Evolutionary conservation across 2,888 invertebrate genomes (phyloP).

Genomic region (Incurvaria masculella): DNA sequence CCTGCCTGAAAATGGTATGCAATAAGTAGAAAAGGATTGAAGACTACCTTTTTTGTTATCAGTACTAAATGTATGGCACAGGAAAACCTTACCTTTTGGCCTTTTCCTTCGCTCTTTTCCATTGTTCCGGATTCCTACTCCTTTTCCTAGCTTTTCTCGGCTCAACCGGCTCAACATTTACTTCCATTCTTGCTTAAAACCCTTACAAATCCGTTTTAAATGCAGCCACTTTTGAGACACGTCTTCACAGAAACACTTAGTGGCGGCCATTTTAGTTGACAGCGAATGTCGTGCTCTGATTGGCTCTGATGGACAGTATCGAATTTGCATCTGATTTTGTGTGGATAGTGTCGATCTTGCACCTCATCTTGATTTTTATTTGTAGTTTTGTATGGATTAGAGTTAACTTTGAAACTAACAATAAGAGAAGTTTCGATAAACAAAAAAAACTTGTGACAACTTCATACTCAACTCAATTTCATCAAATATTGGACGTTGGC

Average conservation of each 20-base stretch:
- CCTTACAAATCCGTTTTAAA: neutral
- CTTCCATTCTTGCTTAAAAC: slow-evolving; percentile 2
- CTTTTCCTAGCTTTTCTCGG: slow-evolving; percentile 1
- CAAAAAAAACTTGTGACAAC: too few species aligned
- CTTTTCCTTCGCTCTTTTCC: neutral
- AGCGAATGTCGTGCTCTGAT: neutral
- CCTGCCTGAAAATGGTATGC: too few species aligned
- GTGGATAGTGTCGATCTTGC: slow-evolving; percentile 2
- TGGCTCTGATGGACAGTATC: slow-evolving; percentile 4
- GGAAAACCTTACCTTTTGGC: neutral
- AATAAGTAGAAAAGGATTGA: too few species aligned
- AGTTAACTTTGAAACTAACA: slow-evolving; percentile 1
- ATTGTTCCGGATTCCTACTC: neutral
- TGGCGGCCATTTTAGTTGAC: neutral
- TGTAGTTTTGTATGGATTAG: neutral
- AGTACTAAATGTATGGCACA: neutral
- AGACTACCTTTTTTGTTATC: neutral
- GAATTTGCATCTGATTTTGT: slow-evolving; percentile 1
- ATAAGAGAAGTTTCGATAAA: too few species aligned
- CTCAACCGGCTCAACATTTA: neutral
- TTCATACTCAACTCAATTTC: too few species aligned
- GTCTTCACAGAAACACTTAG: neutral
- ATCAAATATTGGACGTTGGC: too few species aligned
- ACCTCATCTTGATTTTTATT: neutral
- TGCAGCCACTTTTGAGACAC: too few species aligned